Percentiles rank a stretch among this genome's conserved stretches.
Conservation (phyloP, 2,888 invertebrate species). For the Parapristionchus giblindavisi region DNA sequence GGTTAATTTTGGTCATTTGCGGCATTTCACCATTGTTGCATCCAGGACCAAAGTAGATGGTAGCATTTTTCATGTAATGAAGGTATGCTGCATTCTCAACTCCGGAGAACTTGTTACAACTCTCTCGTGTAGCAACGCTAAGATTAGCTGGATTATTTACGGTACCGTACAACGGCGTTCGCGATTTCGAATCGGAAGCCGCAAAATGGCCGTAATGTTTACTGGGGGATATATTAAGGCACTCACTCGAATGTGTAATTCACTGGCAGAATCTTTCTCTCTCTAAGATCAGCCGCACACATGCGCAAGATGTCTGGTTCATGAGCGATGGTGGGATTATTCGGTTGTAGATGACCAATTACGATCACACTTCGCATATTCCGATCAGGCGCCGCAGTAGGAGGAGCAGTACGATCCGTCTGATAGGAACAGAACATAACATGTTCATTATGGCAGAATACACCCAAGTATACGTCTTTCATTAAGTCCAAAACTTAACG, state of each 20-base stretch:
- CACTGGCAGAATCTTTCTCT: constrained; percentile 52
- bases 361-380: constrained; percentile 7
- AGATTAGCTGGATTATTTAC: too few relatives aligned
- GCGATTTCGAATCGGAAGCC: too few relatives aligned
- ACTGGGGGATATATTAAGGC: background rate
- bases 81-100: constrained; percentile 68
- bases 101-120: constrained; percentile 65
- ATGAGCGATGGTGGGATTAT: constrained; percentile 54
- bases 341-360: constrained; percentile 55
- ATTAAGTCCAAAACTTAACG: background rate
- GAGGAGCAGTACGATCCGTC: too few relatives aligned
- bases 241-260: constrained; percentile 53
- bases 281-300: constrained; percentile 57
- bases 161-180: too few relatives aligned
- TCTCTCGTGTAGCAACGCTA: constrained; percentile 66
- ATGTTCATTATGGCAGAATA: constrained; percentile 18
- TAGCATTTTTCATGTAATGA: constrained; percentile 66
- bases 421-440: too few relatives aligned
- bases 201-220: background rate
- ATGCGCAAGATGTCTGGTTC: constrained; percentile 58
- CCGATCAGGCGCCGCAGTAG: background rate
- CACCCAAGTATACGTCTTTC: background rate
- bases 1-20: background rate
- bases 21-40: constrained; percentile 63
- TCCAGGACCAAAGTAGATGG: constrained; percentile 67